Conservation (phyloP, 2,797 vertebrate genomes). For the Amphiprion clarkii region DNA sequence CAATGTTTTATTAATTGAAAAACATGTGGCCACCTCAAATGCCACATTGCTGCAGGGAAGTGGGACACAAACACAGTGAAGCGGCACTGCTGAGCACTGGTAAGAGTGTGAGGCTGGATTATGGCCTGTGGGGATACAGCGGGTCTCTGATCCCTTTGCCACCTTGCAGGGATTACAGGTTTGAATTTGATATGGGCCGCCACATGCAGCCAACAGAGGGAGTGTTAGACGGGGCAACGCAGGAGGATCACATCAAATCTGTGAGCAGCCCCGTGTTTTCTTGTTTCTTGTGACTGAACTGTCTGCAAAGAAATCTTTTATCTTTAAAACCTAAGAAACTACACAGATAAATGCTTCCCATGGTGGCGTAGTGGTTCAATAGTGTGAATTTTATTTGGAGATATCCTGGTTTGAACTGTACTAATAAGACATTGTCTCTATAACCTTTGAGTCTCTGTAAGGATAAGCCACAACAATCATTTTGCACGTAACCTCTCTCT, state of each 20-base stretch:
- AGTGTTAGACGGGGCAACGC: constrained; percentile 15
- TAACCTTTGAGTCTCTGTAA: constrained; percentile 18
- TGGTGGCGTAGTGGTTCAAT: constrained; percentile 6
- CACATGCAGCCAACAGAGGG: constrained; percentile 40
- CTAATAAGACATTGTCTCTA: background rate
- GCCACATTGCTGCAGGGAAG: constrained; percentile 44
- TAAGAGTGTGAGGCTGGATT: constrained; percentile 53
- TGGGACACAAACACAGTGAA: constrained; percentile 43
- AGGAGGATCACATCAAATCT: constrained; percentile 40
- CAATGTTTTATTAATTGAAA: constrained; percentile 35
- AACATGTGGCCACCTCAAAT: constrained; percentile 17
- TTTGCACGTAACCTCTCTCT: constrained; percentile 19
- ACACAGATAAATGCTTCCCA: constrained; percentile 24
- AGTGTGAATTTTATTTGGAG: constrained; percentile 5
- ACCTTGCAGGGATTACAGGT: constrained; percentile 73
- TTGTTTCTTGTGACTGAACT: constrained; percentile 20
- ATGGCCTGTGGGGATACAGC: constrained; percentile 51
- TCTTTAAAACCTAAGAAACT: constrained; percentile 3
- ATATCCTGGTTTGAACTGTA: background rate
- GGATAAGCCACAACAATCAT: constrained; percentile 21
- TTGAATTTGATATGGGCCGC: constrained; percentile 64
- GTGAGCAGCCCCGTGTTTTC: constrained; percentile 19
- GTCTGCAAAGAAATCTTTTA: constrained; percentile 23
- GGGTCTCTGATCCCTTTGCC: constrained; percentile 55
- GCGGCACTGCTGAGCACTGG: constrained; percentile 33